Base-by-base conservation (phyloP, 2,888 invertebrate species). In the Sphaerophoria taeniata region DNA sequence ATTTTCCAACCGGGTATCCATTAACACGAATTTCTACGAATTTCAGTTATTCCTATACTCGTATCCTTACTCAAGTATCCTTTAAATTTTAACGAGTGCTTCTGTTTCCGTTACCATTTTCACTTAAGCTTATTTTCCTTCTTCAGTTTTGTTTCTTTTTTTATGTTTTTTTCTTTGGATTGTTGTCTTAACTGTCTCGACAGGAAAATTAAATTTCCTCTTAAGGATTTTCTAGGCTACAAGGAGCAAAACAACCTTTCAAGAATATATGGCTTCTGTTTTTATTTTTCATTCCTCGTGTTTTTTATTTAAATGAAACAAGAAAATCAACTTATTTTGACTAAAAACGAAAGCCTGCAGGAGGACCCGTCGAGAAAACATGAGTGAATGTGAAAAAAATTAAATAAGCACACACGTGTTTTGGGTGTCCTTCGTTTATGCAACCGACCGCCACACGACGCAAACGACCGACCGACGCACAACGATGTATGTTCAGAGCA, bases 211-310 rank as follows among this genome's bases (percentile, higher is more conserved):
- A 31, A 39, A 61, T 53, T 73, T 43, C 31, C 24, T 49, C 36
- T 4, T 60, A n/a, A n/a, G 51, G 34, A 16, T 39, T 53, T 60
- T 49, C 31, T 12, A 39, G 39, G 0, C 33, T 47, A 33, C n/a
- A n/a, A 70, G 34, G 24, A 53, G 24, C 6, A 51, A 61, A 31
- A 45, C 31, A 61, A 61, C 33, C 9, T 4, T 51, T 47, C 34
- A 36, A 61, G n/a, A 24, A 36, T 43, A 4, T 72, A 55, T 73
- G 73, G 61, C 73, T 73, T 73, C 73, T 51, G 55, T 61, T 72
- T 39, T 71, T 39, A 49, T 65, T 11, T 7, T 3, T 12, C 4
- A 33, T 58, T 58, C 36, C 12, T 9, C 36, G 14, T 34, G 6
- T 43, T 11, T 43, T 43, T 43, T 4, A 16, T 14, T 58, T 2